Evolutionary conservation across 2,888 invertebrate genomes (phyloP), one percentile per base, ranked within the genome.

Genomic region (Netelia melanura): DNA sequence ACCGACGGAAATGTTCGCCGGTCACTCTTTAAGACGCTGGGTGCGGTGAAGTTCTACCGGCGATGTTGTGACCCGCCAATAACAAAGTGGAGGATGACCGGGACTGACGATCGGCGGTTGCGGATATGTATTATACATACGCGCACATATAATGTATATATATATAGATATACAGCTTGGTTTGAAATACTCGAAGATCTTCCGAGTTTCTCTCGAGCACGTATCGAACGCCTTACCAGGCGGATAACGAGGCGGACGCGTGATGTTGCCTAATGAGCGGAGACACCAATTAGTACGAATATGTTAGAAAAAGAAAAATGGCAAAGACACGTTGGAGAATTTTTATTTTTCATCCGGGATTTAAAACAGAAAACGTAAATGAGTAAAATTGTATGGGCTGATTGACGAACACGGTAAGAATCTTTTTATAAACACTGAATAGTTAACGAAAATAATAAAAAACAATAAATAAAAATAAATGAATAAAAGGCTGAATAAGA

Each of bases 261-360:
- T 70, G 52, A 79, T 71, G 70, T 79, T 70, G 30, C 62, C 62
- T 79, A 79, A 79, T 79, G 70, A 79, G 64, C 52, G 43, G 62
- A 52, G 70, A 79, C 54, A 54, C 52, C 70, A 79, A 79, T 79
- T 79, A 79, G 78, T 79, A 30, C 38, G 52, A 14, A 52, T 52
- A 64, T 58, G 17, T n/a, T 10, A 11, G 25, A n/a, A 17, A 9
- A 11, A 67, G 30, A 30, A 48, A 48, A 48, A 48, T 14, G 10
- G 14, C 48, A 14, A 48, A 48, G 48, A 48, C 30, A 30, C 30
- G 30, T 30, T 5, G 30, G 17, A 70, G 30, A 10, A 56, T 11
- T 30, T 56, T 70, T 3, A 67, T 17, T 44, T 11, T 11, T 6
- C 11, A 14, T 30, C 3, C 30, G 30, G 30, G 6, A 30, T 30